phyloP scores from a whole-genome alignment of 2,888 invertebrate genomes.

The Apodemia zela region DNA sequence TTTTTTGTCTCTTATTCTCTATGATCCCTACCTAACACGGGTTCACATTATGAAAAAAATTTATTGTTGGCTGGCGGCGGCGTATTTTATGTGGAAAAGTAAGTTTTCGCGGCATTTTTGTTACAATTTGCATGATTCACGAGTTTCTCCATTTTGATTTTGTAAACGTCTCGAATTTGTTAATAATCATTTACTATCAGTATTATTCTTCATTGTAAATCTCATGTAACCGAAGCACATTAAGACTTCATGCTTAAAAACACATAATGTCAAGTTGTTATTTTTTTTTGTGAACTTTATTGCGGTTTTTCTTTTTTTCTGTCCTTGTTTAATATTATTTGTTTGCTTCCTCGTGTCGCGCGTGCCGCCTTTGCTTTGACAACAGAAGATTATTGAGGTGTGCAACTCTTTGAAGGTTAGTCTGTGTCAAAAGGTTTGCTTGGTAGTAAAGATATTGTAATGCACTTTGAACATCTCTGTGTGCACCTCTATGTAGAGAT shows the following conservation, averaged over 20 bases:
- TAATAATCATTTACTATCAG: neutral
- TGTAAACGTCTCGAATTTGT: neutral
- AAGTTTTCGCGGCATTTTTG: constrained; percentile 55
- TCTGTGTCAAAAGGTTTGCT: constrained; percentile 43
- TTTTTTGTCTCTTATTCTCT: constrained; percentile 69
- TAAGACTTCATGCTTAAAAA: constrained; percentile 10
- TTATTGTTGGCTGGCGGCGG: constrained; percentile 59
- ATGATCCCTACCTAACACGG: constrained; percentile 71
- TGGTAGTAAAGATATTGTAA: constrained; percentile 28
- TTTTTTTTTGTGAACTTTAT: constrained; percentile 29
- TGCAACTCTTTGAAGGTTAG: constrained; percentile 95
- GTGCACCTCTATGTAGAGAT: neutral
- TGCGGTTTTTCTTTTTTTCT: constrained; percentile 34
- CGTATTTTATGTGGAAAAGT: constrained; percentile 53
- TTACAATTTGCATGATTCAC: constrained; percentile 52
- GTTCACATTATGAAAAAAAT: constrained; percentile 62
- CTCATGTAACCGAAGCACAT: constrained; percentile 1
- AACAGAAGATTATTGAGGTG: constrained; percentile 96
- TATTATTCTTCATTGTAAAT: constrained; percentile 2
- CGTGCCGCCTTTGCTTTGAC: constrained; percentile 65
- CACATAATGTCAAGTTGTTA: constrained; percentile 15
- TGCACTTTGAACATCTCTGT: neutral
- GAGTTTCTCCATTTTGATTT: constrained; percentile 24
- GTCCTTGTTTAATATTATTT: constrained; percentile 60
- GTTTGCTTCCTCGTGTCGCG: constrained; percentile 61